Base-by-base conservation (phyloP, 2,113 vertebrate species). In the Aspidoscelis tigris region DNA sequence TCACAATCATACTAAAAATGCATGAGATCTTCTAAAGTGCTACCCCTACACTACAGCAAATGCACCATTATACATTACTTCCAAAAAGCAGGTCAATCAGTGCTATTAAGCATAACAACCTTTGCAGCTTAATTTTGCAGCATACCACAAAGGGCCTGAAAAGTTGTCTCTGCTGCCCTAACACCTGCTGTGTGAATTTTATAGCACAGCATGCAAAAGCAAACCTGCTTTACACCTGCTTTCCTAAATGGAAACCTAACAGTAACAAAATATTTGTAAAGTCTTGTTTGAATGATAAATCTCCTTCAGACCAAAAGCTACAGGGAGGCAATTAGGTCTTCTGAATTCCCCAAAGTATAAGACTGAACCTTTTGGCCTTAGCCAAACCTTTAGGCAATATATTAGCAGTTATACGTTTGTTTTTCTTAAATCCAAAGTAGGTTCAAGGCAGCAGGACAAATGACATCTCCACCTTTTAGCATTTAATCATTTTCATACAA, bases 301-400 rank as follows among this genome's bases (percentile, higher is more conserved):
- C 55, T 89, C 86, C 77, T 82, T 84, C 85, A 87, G 88, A 92
- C 92, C 81, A 77, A 87, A 88, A 93, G 88, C 83, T 84, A 90
- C 92, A 88, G 24, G 87, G 87, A 92, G 88, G 91, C 92, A 94
- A 95, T 95, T 93, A 93, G 84, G 86, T 79, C 76, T 88, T 89
- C 80, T 79, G 89, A 86, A 41, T 65, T 92, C 33, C 86, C 75
- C 75, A 61, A 71, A 92, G 85, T 86, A 86, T 76, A 89, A 90
- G 43, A 70, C 89, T 92, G 89, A 96, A 94, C 86, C 81, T 76
- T 92, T 89, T 87, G 77, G 89, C 90, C 47, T 84, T 92, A 86
- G 89, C 83, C 50, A 88, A 91, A 94, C 88, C 81, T 92, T 84
- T 79, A 91, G 86, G 88, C 83, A 93, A 91, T 88, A 89, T 73